These are phyloP conservation scores for Parazoanthus darwini DNA, from an alignment of 92 coral and sea anemone species.

Conservation along the genomic window DNA sequence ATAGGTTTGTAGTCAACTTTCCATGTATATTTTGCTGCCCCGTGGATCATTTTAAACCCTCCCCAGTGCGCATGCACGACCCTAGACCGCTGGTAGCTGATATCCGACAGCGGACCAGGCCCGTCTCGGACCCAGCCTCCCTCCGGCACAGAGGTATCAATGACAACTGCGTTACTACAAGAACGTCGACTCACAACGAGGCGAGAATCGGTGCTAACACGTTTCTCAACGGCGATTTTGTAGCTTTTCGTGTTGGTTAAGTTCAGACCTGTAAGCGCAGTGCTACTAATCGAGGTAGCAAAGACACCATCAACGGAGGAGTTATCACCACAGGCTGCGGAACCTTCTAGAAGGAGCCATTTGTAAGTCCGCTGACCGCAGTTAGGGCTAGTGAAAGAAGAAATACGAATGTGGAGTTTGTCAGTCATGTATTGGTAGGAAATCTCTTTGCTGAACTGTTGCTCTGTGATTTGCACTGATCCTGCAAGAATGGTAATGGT, in stretches of 20 bases:
- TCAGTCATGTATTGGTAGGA: constrained; percentile 69
- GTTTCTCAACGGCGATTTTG: constrained; percentile 81
- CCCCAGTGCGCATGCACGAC: constrained; percentile 90
- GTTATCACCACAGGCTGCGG: neutral
- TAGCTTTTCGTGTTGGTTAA: constrained; percentile 65
- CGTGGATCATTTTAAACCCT: constrained; percentile 79
- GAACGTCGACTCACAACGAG: constrained; percentile 54
- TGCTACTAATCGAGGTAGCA: neutral
- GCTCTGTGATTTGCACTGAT: constrained; percentile 58
- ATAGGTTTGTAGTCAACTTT: constrained; percentile 68
- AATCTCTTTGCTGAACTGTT: constrained; percentile 48
- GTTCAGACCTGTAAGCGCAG: constrained; percentile 60
- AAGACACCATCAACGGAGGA: constrained; percentile 10
- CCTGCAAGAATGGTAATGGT: constrained; percentile 70
- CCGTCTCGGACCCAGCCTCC: constrained; percentile 93
- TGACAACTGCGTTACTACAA: constrained; percentile 69
- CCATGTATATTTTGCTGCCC: constrained; percentile 82
- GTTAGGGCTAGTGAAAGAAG: constrained; percentile 58
- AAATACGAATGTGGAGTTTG: constrained; percentile 68
- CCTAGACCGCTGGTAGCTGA: constrained; percentile 80
- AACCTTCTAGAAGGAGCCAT: constrained; percentile 71
- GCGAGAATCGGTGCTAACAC: constrained; percentile 62
- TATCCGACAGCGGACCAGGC: constrained; percentile 72
- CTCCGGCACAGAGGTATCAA: constrained; percentile 84
- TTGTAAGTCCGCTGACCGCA: constrained; percentile 75